Conservation (phyloP, 2,888 invertebrate genomes). For the Tenodera sinensis region DNA sequence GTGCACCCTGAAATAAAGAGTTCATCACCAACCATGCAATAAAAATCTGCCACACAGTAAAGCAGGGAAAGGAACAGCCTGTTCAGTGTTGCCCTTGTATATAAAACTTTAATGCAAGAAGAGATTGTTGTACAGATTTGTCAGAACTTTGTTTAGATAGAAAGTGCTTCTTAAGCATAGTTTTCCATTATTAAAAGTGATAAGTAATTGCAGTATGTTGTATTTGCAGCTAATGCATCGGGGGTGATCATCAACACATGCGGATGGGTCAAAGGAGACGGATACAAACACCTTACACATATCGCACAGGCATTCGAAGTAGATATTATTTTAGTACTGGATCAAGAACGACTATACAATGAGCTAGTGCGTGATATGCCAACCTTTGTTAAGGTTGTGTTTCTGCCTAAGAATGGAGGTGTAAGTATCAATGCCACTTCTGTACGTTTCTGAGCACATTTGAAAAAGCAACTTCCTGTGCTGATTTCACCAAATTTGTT, state of each 20-base stretch:
- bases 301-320: constrained; percentile 94
- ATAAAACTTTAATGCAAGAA: no score
- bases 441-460: no score
- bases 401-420: constrained; percentile 94
- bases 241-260: constrained; percentile 97
- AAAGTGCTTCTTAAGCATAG: background rate
- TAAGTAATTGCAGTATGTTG: background rate
- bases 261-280: constrained; percentile 92
- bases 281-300: constrained; percentile 82
- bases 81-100: no score
- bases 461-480: no score
- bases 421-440: constrained; percentile 51
- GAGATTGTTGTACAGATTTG: no score
- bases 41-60: no score
- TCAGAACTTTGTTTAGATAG: background rate
- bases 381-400: constrained; percentile 85
- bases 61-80: no score
- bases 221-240: constrained; percentile 64
- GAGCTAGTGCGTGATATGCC: constrained; percentile 93
- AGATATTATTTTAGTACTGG: constrained; percentile 90
- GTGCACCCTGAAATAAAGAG: no score
- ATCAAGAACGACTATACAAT: constrained; percentile 93
- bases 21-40: no score
- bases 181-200: background rate
- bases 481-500: no score